phyloP scores from a whole-genome alignment of 2,797 vertebrate species.

The Neomorphus geoffroyi region DNA sequence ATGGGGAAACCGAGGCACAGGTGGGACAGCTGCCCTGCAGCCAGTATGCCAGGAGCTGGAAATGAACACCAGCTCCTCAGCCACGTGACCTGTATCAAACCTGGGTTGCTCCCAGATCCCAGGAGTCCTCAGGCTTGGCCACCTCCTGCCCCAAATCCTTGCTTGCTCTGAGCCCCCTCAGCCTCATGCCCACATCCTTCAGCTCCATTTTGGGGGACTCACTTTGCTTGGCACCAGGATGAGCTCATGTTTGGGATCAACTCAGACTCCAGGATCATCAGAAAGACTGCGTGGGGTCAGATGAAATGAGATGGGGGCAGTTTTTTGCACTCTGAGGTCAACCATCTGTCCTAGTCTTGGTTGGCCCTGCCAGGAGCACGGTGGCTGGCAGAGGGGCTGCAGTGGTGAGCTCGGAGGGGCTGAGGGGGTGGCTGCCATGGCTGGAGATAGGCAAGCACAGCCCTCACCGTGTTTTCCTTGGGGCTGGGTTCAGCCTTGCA shows the following conservation, averaged over 20 bases:
- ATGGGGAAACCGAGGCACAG: background rate
- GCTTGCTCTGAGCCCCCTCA: too few species aligned
- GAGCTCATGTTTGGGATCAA: background rate
- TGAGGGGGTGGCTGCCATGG: background rate
- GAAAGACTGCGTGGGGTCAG: too few species aligned
- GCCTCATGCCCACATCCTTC: too few species aligned
- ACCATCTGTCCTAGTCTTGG: too few species aligned
- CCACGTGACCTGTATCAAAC: background rate
- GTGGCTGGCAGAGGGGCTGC: too few species aligned
- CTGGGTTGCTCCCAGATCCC: background rate
- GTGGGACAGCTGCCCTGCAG: background rate
- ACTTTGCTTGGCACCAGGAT: too few species aligned
- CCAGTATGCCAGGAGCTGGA: background rate
- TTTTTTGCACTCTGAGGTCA: background rate
- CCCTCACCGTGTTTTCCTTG: too few species aligned
- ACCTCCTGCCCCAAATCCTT: accelerated
- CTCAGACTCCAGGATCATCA: too few species aligned
- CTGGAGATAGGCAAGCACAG: too few species aligned
- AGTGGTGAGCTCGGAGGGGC: background rate
- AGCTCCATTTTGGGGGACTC: background rate
- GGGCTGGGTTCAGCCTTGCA: too few species aligned
- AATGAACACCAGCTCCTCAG: background rate
- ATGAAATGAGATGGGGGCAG: too few species aligned
- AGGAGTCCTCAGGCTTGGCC: background rate
- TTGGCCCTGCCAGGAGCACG: background rate